Percentiles rank a stretch among this genome's conserved stretches.
Conservation (phyloP, 2,797 vertebrate genomes). For the Aselliscus stoliczkanus region DNA sequence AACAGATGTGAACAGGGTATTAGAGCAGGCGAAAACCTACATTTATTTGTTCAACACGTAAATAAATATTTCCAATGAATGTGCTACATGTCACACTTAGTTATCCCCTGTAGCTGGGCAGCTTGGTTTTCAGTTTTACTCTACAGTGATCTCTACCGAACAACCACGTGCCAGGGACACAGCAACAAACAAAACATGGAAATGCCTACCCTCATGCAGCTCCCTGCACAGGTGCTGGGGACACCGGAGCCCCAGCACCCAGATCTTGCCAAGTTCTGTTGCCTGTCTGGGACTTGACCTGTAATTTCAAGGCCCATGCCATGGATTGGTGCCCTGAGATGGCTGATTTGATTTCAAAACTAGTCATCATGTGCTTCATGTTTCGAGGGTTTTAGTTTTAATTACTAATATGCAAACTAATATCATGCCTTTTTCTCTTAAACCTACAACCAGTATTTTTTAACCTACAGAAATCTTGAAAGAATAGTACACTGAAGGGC, state of each 20-base stretch:
- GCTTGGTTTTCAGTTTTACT: neutral
- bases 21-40: neutral
- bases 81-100: neutral
- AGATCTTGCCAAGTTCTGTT: neutral
- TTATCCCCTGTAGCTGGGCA: neutral
- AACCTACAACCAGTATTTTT: neutral
- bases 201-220: neutral
- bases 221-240: accelerated
- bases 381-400: neutral
- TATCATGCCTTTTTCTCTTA: neutral
- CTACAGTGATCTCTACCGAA: neutral
- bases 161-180: neutral
- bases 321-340: neutral
- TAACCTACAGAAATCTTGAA: neutral
- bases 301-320: accelerated
- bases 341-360: neutral
- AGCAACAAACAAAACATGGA: neutral
- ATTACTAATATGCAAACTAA: neutral
- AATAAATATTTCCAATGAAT: neutral
- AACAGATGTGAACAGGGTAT: neutral
- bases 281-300: neutral
- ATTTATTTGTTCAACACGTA: neutral
- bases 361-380: neutral
- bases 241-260: neutral
- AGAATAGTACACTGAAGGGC: neutral